A percentile compares a stretch with the other conserved stretches of the same genome.
Conservation (phyloP, 2,797 vertebrate genomes). For the Hirundo rustica region DNA sequence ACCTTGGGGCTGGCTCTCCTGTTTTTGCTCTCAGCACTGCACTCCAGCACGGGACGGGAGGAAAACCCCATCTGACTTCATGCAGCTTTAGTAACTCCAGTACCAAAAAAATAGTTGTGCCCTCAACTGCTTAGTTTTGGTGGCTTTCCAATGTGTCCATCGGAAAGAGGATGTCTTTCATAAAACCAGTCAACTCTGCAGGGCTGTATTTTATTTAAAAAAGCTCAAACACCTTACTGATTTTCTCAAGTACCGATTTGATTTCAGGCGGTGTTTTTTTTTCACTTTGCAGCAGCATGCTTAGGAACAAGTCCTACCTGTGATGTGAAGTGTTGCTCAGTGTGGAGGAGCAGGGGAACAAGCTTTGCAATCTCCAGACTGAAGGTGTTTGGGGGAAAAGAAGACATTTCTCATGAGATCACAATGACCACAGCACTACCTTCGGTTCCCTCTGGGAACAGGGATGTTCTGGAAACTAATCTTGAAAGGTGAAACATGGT, state of each 20-base stretch:
- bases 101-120: constrained; percentile 3
- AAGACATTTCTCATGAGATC: not conserved
- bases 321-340: not conserved
- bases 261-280: not conserved
- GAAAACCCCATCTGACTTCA: constrained; percentile 14
- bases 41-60: not conserved
- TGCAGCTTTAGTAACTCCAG: not conserved
- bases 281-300: not conserved
- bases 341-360: rapidly evolving
- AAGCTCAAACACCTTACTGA: not conserved
- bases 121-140: not conserved
- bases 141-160: not conserved
- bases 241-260: constrained; percentile 1
- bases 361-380: not conserved
- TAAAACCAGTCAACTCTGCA: constrained; percentile 5
- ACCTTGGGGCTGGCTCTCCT: not conserved
- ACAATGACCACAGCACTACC: not conserved
- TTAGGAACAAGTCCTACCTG: not conserved
- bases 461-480: not conserved
- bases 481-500: not conserved
- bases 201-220: constrained; percentile 13
- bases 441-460: not conserved
- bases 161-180: not conserved
- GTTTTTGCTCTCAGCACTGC: not conserved
- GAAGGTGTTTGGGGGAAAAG: not conserved